These are phyloP conservation scores for Podabrus alpinus DNA, from an alignment of 2,888 invertebrate genomes.

Conservation along the genomic window DNA sequence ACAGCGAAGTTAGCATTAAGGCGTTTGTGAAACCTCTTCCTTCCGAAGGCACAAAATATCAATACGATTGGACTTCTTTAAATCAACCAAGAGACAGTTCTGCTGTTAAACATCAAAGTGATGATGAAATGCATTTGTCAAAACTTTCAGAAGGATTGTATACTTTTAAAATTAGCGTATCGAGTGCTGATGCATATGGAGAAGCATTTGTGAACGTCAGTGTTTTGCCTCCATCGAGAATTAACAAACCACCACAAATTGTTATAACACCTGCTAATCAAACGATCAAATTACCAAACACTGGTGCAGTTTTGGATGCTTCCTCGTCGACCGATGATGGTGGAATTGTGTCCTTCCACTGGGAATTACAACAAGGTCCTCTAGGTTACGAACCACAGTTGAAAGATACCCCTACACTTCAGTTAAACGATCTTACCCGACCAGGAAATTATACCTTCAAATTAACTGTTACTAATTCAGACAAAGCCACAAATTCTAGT, in stretches of 20 bases:
- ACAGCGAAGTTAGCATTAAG: slow-evolving; percentile 80
- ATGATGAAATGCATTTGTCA: slow-evolving; percentile 79
- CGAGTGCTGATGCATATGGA: slow-evolving; percentile 76
- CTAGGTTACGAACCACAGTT: slow-evolving; percentile 81
- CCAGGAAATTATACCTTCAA: slow-evolving; percentile 91
- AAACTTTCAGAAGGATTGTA: slow-evolving; percentile 87
- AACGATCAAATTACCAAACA: slow-evolving; percentile 87
- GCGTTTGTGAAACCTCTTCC: slow-evolving; percentile 81
- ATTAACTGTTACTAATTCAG: slow-evolving; percentile 89
- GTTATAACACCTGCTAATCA: slow-evolving; percentile 85
- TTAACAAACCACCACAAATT: slow-evolving; percentile 83
- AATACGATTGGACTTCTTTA: slow-evolving; percentile 86
- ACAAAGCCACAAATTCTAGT: slow-evolving; percentile 83
- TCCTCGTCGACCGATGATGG: slow-evolving; percentile 72
- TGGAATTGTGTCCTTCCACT: slow-evolving; percentile 84
- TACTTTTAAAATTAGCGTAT: slow-evolving; percentile 81
- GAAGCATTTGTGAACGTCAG: slow-evolving; percentile 88
- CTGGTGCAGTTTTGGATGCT: slow-evolving; percentile 87
- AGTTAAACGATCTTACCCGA: slow-evolving; percentile 78
- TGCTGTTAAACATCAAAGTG: slow-evolving; percentile 80
- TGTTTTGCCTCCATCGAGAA: slow-evolving; percentile 80
- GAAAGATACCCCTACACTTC: slow-evolving; percentile 79
- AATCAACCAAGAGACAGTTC: slow-evolving; percentile 78
- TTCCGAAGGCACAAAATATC: slow-evolving; percentile 74
- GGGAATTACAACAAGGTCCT: slow-evolving; percentile 90